Percentiles rank a stretch among this genome's conserved stretches.
Evolutionary conservation across 2,113 vertebrate species (phyloP).

Genomic region (Notothenia coriiceps): DNA sequence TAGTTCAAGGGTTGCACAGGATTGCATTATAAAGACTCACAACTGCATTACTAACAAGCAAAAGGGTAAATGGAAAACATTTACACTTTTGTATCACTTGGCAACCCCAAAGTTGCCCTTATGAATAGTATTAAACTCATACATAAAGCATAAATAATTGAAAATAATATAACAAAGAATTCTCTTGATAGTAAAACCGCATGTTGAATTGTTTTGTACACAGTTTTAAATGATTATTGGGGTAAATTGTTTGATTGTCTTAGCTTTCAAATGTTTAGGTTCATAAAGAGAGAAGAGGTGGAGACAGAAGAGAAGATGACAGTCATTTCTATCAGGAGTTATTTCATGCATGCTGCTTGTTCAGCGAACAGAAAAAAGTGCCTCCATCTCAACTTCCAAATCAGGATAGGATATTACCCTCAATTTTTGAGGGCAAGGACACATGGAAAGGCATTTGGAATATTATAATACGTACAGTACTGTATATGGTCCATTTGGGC

Average conservation of each 20-base stretch:
- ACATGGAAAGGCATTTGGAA: slow-evolving; percentile 64
- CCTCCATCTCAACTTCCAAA: slow-evolving; percentile 63
- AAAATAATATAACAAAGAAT: neutral
- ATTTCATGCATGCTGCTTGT: slow-evolving; percentile 78
- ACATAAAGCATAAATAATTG: neutral
- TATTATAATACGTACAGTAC: slow-evolving; percentile 52
- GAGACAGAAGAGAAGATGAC: slow-evolving; percentile 32
- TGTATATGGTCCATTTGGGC: slow-evolving; percentile 41
- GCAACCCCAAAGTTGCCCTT: neutral
- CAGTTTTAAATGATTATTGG: slow-evolving; percentile 15
- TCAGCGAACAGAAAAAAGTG: slow-evolving; percentile 72
- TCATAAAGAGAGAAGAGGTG: slow-evolving; percentile 18
- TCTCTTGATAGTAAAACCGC: neutral
- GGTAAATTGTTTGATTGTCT: slow-evolving; percentile 14
- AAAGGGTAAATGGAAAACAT: too few species aligned
- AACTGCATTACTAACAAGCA: too few species aligned
- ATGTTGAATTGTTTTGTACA: neutral
- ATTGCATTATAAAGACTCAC: neutral
- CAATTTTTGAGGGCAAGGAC: slow-evolving; percentile 75
- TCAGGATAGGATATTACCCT: slow-evolving; percentile 73
- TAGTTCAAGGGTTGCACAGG: neutral
- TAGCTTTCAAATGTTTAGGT: neutral
- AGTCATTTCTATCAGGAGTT: slow-evolving; percentile 62
- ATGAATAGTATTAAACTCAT: neutral
- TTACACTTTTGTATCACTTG: too few species aligned